phyloP scores from a whole-genome alignment of 2,113 vertebrate species.

The Oenanthe melanoleuca region DNA sequence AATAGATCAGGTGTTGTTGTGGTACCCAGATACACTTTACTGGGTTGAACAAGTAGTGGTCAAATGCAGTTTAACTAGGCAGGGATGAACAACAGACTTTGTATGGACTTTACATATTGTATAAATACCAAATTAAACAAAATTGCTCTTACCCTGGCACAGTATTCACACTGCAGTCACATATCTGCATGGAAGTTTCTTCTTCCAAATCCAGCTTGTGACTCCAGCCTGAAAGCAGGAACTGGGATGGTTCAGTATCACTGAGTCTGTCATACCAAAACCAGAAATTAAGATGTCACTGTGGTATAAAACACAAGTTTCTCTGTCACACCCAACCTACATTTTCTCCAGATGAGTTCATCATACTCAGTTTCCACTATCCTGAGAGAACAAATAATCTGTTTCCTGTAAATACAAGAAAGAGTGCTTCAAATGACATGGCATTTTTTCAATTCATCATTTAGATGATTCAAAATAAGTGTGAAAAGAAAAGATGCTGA shows the following conservation, averaged over 20 bases:
- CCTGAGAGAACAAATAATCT: constrained; percentile 24
- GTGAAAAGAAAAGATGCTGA: background rate
- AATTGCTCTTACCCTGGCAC: background rate
- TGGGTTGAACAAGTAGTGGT: background rate
- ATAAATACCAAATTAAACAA: background rate
- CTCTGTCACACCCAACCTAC: constrained; percentile 23
- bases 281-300: background rate
- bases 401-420: background rate
- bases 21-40: background rate
- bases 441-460: background rate
- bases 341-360: constrained; percentile 48
- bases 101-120: background rate
- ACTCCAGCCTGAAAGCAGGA: background rate
- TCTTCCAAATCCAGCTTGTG: background rate
- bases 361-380: background rate
- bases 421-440: background rate
- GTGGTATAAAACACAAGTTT: background rate
- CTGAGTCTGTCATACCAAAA: background rate
- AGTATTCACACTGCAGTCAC: background rate
- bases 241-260: background rate
- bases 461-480: background rate
- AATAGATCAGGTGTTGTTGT: background rate
- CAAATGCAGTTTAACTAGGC: background rate
- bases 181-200: background rate
- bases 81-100: background rate